Evolutionary conservation across 2,113 vertebrate species (phyloP), one percentile per base, ranked within the genome.

Genomic region (Syrrhaptes paradoxus): DNA sequence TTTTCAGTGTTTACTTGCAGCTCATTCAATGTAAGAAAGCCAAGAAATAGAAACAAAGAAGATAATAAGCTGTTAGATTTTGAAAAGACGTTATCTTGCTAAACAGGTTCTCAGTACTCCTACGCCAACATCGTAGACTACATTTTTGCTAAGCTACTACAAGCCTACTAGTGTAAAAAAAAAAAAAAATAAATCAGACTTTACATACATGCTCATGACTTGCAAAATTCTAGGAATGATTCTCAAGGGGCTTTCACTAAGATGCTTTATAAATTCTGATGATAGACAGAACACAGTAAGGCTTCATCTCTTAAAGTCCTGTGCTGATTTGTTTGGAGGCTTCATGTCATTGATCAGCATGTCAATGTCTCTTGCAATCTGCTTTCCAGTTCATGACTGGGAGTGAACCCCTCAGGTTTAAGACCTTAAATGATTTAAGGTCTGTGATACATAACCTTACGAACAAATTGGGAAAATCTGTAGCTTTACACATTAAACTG

Each of bases 181-280:
- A 17, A 91, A 72, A 58, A 51, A n/a, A 85, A 67, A 22, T n/a
- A 85, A 67, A 20, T 74, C 81, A 67, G 89, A 75, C 92, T 96
- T 97, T 92, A 91, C 90, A 96, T 73, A 94, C 89, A 92, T 11
- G 94, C 95, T 97, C 90, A 94, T 94, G 97, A 97, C 93, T 97
- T 97, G 96, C 95, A 97, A 96, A 97, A 97, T 92, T 96, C 94
- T 92, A 89, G 57, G 82, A 89, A 95, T 90, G 79, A 92, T 96
- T 96, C 95, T 97, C 92, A 92, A 93, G 96, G 93, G 80, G 76
- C 90, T 87, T 89, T 97, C 95, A 89, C 93, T 91, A 83, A 95
- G 94, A 93, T 93, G 96, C 86, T 95, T 90, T 89, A 85, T 96
- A 97, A 94, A 97, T 97, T 93, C 93, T 88, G 76, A 79, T 95